Base-by-base conservation (phyloP, 1,140 invertebrate genomes). In the Arctopsyche grandis region DNA sequence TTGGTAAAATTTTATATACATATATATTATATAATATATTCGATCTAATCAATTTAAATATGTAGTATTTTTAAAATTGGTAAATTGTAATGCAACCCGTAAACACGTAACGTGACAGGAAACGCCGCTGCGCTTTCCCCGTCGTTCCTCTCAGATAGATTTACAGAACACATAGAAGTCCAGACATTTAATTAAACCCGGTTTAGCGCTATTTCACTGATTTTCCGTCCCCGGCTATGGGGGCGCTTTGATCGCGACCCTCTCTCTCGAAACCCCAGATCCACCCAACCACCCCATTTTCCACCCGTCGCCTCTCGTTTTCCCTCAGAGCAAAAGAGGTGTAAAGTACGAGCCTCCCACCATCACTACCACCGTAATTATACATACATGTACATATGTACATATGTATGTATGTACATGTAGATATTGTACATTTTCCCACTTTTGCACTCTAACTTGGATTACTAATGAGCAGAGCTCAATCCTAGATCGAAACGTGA, bases 111-210 rank as follows among this genome's bases (percentile, higher is more conserved):
- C 29, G 1, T 38, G 29, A 38, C 29, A 38, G 48, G 22, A 75
- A 26, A 63, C 74, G 74, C 74, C 74, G 12, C 48, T 76, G 74
- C 48, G 22, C 29, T 76, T 76, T 76, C 43, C 26, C 69, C 66
- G 48, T 60, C 46, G 16, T 73, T 66, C 66, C 26, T 73, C 80
- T 76, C 77, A 70, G 78, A 83, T 83, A 83, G 82, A 83, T 83
- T 83, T 81, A 83, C 75, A 83, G 82, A 83, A 83, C 82, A 81
- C 80, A 81, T 83, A 83, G 82, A 78, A 79, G 63, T 83, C 82
- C 82, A 83, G 82, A 83, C 82, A 83, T 83, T 83, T 83, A 83
- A 83, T 83, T 83, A 83, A 83, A 83, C 77, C 81, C 80, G 82
- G 77, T 83, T 83, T 83, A 83, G 82, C 82, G 82, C 80, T 81